phyloP scores from a whole-genome alignment of 1,140 invertebrate genomes.

The Bursaphelenchus mucronatus region DNA sequence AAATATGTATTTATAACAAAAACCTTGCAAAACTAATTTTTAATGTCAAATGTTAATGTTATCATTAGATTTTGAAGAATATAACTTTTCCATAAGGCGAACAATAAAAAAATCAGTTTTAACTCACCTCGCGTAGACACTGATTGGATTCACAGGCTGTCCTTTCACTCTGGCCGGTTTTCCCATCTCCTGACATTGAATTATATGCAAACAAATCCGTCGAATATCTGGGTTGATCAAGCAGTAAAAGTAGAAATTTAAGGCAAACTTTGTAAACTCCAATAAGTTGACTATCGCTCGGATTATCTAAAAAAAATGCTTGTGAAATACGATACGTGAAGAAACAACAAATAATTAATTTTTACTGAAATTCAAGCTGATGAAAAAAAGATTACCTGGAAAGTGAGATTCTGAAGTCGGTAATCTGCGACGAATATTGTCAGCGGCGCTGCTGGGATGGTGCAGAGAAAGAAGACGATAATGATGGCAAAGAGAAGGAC shows the following conservation, averaged over 20 bases:
- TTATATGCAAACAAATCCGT: constrained; percentile 39
- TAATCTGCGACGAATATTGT: constrained; percentile 58
- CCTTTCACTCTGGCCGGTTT: constrained; percentile 38
- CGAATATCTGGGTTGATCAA: constrained; percentile 59
- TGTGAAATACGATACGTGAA: not conserved
- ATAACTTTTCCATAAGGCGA: not conserved
- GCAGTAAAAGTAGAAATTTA: constrained; percentile 61
- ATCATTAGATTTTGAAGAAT: not conserved
- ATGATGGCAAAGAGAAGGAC: constrained; percentile 57
- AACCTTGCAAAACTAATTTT: not conserved
- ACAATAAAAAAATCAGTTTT: not conserved
- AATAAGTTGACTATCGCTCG: constrained; percentile 54
- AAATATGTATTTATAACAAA: not conserved
- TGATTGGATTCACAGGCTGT: constrained; percentile 40
- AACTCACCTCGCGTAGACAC: constrained; percentile 33
- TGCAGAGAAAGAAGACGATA: constrained; percentile 59
- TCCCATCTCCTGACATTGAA: constrained; percentile 37
- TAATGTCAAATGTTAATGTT: not conserved
- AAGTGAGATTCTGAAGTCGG: constrained; percentile 50
- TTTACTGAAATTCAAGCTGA: too few species aligned
- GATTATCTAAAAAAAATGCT: constrained; percentile 50
- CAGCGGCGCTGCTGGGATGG: constrained; percentile 56
- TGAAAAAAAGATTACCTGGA: constrained; percentile 44
- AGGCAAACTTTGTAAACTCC: constrained; percentile 60
- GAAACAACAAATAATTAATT: too few species aligned